A percentile compares a stretch with the other conserved stretches of the same genome.
Conservation (phyloP, 2,888 invertebrate species). For the Acanthopleura granulata region DNA sequence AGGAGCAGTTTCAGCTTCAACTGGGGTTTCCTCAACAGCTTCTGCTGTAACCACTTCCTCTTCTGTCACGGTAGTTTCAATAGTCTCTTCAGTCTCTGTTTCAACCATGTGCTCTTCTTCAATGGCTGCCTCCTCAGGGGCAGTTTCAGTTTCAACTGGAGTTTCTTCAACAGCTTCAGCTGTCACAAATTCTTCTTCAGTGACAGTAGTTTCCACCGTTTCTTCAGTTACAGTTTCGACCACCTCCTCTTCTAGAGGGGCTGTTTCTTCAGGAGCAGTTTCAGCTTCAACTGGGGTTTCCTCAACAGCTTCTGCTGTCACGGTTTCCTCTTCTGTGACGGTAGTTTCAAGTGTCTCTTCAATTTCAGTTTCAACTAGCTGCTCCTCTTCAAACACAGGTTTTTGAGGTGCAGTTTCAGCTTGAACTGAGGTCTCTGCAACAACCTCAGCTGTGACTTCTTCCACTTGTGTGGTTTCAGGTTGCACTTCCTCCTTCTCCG, state of each 20-base stretch:
- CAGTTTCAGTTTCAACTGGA: not conserved
- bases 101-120: conserved; percentile 21
- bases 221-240: conserved; percentile 27
- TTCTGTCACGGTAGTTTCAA: not conserved
- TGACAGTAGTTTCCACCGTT: too few relatives aligned
- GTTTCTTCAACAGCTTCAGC: not conserved
- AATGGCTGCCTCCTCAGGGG: conserved; percentile 37
- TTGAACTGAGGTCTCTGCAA: conserved; percentile 7
- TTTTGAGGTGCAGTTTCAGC: conserved; percentile 2
- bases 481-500: not conserved
- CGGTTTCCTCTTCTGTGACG: conserved; percentile 40
- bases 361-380: not conserved
- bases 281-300: conserved; percentile 7
- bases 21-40: conserved; percentile 11
- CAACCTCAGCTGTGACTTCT: conserved; percentile 14
- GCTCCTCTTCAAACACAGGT: conserved; percentile 5
- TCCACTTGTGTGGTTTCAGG: not conserved
- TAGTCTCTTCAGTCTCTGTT: conserved; percentile 54
- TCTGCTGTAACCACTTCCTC: too few relatives aligned
- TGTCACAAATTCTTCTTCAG: too few relatives aligned
- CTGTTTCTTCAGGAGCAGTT: too few relatives aligned
- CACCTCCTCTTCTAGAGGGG: not conserved
- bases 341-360: conserved; percentile 23
- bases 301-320: conserved; percentile 32
- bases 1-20: not conserved